Conservation (phyloP, 2,888 invertebrate genomes). For the Dolomedes plantarius region DNA sequence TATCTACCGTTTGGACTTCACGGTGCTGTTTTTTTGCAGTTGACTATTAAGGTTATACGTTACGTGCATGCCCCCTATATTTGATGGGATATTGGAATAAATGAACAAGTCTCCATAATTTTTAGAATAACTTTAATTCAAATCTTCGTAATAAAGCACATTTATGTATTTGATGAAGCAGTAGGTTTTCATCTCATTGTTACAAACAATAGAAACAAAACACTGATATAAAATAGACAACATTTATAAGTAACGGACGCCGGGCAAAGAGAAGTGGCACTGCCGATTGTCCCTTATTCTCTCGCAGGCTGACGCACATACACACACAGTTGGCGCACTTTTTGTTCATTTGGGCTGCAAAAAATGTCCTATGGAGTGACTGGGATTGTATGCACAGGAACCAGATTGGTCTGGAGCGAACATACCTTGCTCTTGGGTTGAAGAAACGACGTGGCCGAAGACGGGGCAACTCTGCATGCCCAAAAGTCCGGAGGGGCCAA, state of each 20-base stretch:
- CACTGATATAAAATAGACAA: constrained; percentile 45
- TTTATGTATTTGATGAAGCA: constrained; percentile 19
- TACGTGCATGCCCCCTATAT: too few relatives aligned
- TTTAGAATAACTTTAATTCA: constrained; percentile 44
- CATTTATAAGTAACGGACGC: constrained; percentile 1
- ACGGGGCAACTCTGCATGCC: constrained; percentile 70
- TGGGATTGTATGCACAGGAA: constrained; percentile 69
- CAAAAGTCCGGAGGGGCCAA: constrained; percentile 38
- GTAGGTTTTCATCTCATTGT: constrained; percentile 12
- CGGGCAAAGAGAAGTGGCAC: constrained; percentile 16
- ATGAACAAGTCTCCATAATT: neutral
- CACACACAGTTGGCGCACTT: neutral
- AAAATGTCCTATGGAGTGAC: constrained; percentile 64
- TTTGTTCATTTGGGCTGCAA: constrained; percentile 56
- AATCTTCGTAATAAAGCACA: constrained; percentile 50
- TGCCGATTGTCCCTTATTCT: constrained; percentile 5
- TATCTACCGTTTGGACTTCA: too few relatives aligned
- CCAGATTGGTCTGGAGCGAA: constrained; percentile 40
- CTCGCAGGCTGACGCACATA: too few relatives aligned
- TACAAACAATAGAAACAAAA: constrained; percentile 45
- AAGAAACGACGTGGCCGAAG: constrained; percentile 66
- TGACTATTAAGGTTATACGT: too few relatives aligned
- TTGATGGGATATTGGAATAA: too few relatives aligned
- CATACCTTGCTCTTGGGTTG: constrained; percentile 62
- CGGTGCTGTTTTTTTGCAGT: too few relatives aligned